Base-by-base conservation (phyloP, 1,140 invertebrate species). In the Drosophila yakuba region DNA sequence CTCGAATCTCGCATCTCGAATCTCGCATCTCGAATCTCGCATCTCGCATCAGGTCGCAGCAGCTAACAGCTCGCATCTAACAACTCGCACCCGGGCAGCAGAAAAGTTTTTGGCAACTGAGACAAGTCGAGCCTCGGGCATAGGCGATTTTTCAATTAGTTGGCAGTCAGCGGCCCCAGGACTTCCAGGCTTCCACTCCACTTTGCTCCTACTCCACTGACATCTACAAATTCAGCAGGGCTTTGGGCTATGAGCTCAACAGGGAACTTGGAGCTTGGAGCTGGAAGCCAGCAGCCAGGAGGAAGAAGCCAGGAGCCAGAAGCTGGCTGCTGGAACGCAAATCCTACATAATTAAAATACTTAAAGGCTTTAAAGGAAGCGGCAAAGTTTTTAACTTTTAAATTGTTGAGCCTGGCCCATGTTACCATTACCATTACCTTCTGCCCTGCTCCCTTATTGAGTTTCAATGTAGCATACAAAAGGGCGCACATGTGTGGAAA, bases 261-360 rank as follows among this genome's bases (percentile, higher is more conserved):
- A 32, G 51, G 35, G 32, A 32, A 38, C 58, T 11, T 14, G 47
- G 17, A 15, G 10, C 47, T 7, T 7, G 28, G 28, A 32, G 32
- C 32, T 32, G 28, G 28, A 7, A 8, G 28, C 7, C 20, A 20
- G 20, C 20, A 20, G 20, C 20, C 20, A 20, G 20, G 20, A 20
- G 20, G 1, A 0, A 2, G 20, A 0, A 2, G 20, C 20, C 20
- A 17, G 17, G 17, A 17, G 17, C 17, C 17, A 17, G 17, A 1
- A 17, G 6, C 28, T 32, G 69, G 62, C 23, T 74, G 61, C 80
- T 76, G 71, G 39, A 60, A 69, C 74, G 61, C 52, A 88, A 88
- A 88, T 89, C 84, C 84, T 84, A 88, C 84, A 88, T 88, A 89
- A 88, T 88, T 88, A 88, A 88, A 88, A 89, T 89, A 88, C 84